phyloP scores from a whole-genome alignment of 2,797 vertebrate species.

The Argentina silus region DNA sequence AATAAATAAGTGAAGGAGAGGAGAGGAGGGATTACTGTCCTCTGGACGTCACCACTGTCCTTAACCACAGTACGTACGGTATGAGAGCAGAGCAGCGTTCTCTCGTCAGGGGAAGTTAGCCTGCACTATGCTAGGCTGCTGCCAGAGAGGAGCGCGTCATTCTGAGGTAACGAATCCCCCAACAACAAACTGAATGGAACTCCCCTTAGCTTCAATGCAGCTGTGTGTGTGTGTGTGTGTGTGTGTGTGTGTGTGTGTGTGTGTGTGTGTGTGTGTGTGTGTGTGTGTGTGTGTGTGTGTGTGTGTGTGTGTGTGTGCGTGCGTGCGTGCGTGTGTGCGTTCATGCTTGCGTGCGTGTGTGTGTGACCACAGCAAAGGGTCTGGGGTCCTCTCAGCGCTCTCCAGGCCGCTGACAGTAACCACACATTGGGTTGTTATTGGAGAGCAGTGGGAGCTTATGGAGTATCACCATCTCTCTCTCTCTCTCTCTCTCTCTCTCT shows the following conservation, averaged over 20 bases:
- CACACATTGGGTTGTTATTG: conserved; percentile 22
- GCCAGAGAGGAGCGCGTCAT: conserved; percentile 4
- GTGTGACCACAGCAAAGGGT: conserved; percentile 15
- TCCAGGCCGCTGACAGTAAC: background rate
- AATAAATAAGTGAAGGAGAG: conserved; percentile 34
- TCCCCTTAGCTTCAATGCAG: background rate
- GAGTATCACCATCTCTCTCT: too few relatives aligned
- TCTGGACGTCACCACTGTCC: conserved; percentile 59
- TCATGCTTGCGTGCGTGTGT: background rate
- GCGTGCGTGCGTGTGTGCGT: background rate
- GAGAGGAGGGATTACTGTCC: conserved; percentile 65
- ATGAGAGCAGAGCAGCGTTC: conserved; percentile 1
- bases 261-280: conserved; percentile 1
- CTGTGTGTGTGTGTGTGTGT: background rate
- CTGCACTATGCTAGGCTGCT: background rate
- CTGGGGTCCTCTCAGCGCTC: conserved; percentile 1
- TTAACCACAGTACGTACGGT: conserved; percentile 6
- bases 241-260: conserved; percentile 7
- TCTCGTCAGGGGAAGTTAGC: conserved; percentile 3
- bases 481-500: conserved; percentile 6
- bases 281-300: background rate
- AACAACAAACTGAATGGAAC: background rate
- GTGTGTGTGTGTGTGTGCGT: background rate
- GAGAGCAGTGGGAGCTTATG: conserved; percentile 3
- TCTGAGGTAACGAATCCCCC: background rate